phyloP scores from a whole-genome alignment of 1,140 invertebrate species.

The Cherax quadricarinatus region DNA sequence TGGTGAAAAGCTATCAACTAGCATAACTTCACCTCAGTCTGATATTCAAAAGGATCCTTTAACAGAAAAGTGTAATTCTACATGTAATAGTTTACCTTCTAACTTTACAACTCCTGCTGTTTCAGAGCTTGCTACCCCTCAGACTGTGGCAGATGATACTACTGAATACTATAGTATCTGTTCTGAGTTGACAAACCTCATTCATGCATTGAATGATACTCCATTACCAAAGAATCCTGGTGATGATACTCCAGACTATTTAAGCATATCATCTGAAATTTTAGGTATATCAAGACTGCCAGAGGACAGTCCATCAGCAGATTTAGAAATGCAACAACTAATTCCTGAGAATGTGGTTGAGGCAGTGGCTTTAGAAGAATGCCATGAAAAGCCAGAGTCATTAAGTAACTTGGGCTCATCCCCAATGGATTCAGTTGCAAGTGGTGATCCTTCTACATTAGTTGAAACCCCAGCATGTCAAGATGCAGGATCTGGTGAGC shows the following conservation, averaged over 20 bases:
- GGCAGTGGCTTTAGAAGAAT: neutral
- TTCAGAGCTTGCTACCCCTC: conserved; percentile 24
- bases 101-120: neutral
- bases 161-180: conserved; percentile 51
- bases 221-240: conserved; percentile 18
- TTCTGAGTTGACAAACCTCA: conserved; percentile 38
- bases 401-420: conserved; percentile 3
- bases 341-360: neutral
- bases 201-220: conserved; percentile 1
- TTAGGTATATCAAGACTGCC: conserved; percentile 2
- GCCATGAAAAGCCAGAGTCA: neutral
- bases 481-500: conserved; percentile 22
- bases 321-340: conserved; percentile 23
- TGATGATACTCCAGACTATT: conserved; percentile 48
- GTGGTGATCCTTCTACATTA: conserved; percentile 25
- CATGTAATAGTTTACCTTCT: conserved; percentile 15
- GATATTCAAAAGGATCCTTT: neutral
- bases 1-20: conserved; percentile 9
- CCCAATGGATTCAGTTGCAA: conserved; percentile 34
- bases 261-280: conserved; percentile 45
- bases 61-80: neutral
- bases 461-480: neutral
- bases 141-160: conserved; percentile 44
- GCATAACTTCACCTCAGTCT: neutral
- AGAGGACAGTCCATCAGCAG: conserved; percentile 45